Percentiles rank a stretch among this genome's conserved stretches.
Evolutionary conservation across 2,888 invertebrate genomes (phyloP).

Genomic region (Stramonita haemastoma): DNA sequence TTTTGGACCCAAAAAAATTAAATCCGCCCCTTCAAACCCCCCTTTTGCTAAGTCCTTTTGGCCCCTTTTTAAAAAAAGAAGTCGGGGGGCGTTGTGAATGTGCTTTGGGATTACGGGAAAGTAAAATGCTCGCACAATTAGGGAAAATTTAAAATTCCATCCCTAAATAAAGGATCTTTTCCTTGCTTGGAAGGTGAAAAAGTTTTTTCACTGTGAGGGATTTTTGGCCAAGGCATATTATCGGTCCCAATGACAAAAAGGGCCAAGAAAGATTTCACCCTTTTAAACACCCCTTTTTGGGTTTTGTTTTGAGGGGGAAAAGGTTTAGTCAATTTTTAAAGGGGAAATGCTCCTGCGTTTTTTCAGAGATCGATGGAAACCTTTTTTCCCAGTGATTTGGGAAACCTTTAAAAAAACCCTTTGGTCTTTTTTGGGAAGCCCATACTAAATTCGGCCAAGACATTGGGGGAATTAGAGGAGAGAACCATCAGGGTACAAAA

Average conservation of each 20-base stretch:
- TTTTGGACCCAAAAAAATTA: slow-evolving; percentile 12
- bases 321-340: slow-evolving; percentile 19
- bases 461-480: too few species aligned
- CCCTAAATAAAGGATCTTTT: slow-evolving; percentile 28
- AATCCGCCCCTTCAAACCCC: slow-evolving; percentile 33
- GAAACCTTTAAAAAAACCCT: too few species aligned
- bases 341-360: background rate
- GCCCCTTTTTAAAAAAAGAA: background rate
- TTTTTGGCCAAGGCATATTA: slow-evolving; percentile 11
- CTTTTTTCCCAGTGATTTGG: too few species aligned
- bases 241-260: slow-evolving; percentile 28
- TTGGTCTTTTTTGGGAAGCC: too few species aligned
- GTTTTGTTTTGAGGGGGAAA: slow-evolving; percentile 22
- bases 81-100: background rate
- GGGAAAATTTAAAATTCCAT: slow-evolving; percentile 2
- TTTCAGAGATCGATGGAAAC: slow-evolving; percentile 36
- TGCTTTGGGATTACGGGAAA: slow-evolving; percentile 32
- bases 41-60: slow-evolving; percentile 29
- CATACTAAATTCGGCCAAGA: too few species aligned
- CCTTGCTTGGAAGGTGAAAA: background rate
- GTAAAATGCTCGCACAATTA: background rate
- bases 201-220: slow-evolving; percentile 32
- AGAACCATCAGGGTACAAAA: too few species aligned
- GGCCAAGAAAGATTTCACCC: slow-evolving; percentile 23
- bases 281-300: slow-evolving; percentile 31